Percentiles rank a stretch among this genome's conserved stretches.
Evolutionary conservation across 2,888 invertebrate genomes (phyloP).

Genomic region (Emmelina monodactyla): DNA sequence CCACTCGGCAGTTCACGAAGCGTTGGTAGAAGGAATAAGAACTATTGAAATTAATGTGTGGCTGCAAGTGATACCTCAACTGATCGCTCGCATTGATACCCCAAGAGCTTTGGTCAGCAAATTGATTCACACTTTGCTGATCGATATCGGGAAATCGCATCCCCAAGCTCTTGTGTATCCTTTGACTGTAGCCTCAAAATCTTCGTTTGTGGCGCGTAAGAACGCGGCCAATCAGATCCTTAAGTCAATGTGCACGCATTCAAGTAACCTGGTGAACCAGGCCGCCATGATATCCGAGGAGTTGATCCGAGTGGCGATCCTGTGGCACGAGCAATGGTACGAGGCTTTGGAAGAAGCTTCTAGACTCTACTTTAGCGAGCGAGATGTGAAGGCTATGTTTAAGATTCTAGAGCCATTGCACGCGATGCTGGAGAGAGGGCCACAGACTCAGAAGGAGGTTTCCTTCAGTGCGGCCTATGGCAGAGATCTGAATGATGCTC

Average conservation of each 20-base stretch:
- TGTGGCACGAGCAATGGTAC: slow-evolving; percentile 99
- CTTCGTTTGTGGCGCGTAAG: slow-evolving; percentile 82
- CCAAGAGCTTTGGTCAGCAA: slow-evolving; percentile 87
- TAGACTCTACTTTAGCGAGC: slow-evolving; percentile 92
- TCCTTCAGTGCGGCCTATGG: slow-evolving; percentile 97
- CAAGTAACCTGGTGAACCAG: slow-evolving; percentile 90
- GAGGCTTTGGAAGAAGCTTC: slow-evolving; percentile 97
- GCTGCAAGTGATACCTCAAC: slow-evolving; percentile 98
- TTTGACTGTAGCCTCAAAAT: slow-evolving; percentile 95
- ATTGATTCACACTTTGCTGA: slow-evolving; percentile 90
- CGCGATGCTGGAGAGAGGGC: slow-evolving; percentile 91
- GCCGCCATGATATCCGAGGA: slow-evolving; percentile 97
- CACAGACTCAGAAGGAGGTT: slow-evolving; percentile 95
- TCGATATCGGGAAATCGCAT: slow-evolving; percentile 97
- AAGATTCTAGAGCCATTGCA: slow-evolving; percentile 94
- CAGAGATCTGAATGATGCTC: slow-evolving; percentile 91
- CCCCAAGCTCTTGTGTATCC: slow-evolving; percentile 98
- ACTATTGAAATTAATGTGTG: slow-evolving; percentile 97
- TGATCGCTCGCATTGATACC: slow-evolving; percentile 97
- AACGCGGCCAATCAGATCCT: slow-evolving; percentile 94
- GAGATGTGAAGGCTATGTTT: slow-evolving; percentile 96
- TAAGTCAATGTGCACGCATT: slow-evolving; percentile 95
- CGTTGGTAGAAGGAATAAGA: slow-evolving; percentile 89
- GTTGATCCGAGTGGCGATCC: slow-evolving; percentile 94
- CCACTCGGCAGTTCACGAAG: slow-evolving; percentile 91